Evolutionary conservation across 64 coral and sea anemone species (phyloP), one percentile per base, ranked within the genome.

Genomic region (Actinia tenebrosa): DNA sequence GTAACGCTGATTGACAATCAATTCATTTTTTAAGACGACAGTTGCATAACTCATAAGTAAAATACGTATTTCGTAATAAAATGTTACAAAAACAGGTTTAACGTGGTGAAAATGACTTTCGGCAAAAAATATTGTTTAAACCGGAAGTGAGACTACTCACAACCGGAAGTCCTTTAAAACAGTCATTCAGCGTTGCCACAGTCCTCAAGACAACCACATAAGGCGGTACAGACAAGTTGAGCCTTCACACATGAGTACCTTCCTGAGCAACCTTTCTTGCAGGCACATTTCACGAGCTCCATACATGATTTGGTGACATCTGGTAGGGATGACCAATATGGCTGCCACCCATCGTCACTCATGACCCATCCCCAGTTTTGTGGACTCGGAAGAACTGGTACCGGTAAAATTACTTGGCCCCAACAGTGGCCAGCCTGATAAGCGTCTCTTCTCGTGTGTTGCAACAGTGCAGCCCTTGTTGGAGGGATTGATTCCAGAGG

Each of bases 351-450:
- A 80, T 83, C 88, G 42, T 86, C 77, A 60, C 45, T 78, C 84
- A 87, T 64, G 47, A 43, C 62, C 84, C 89, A 91, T 37, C 92
- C 84, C 88, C 88, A 90, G 60, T 89, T 37, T 11, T 87, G 68
- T 71, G 93, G 93, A 71, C 79, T 84, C 56, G 88, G 89, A 46
- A 94, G 88, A 17, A 56, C 60, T 87, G 92, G 92, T 44, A 58
- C 68, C 69, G 66, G 85, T 79, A 53, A 61, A 54, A 94, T 84
- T 26, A 88, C 79, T 84, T 94, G 88, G 75, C 85, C 66, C 71
- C 89, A 68, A 83, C 83, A 87, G 82, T 94, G 77, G 50, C 71
- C 71, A 75, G 15, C 68, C 71, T 88, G 45, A 26, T 60, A 80
- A 22, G 30, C 64, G 25, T 50, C 47, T 80, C 77, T 23, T 80